phyloP scores from a whole-genome alignment of 2,888 invertebrate species.

The Acrocyrtus sp. region DNA sequence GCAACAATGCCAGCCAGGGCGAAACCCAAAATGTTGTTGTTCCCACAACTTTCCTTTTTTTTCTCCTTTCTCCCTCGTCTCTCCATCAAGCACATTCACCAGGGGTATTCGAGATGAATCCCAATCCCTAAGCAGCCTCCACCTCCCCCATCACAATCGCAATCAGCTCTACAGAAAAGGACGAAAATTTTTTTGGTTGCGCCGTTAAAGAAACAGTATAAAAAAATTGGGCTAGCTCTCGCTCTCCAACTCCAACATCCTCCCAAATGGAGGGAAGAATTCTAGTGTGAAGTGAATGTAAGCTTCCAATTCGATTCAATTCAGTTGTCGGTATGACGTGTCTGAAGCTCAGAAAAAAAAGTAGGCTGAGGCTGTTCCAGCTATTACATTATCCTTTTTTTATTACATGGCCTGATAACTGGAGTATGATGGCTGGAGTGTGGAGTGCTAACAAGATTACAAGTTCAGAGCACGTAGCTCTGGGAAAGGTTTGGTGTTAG shows the following conservation, averaged over 20 bases:
- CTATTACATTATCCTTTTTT: neutral
- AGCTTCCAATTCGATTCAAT: neutral
- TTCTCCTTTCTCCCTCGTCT: conserved; percentile 23
- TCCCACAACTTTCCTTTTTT: conserved; percentile 15
- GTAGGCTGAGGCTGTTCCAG: neutral
- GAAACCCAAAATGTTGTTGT: too few species aligned
- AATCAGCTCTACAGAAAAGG: conserved; percentile 2
- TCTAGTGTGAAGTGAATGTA: neutral
- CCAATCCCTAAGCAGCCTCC: conserved; percentile 42
- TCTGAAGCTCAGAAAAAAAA: neutral
- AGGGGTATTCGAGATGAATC: conserved; percentile 39
- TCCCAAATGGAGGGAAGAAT: neutral
- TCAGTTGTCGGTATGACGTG: too few species aligned
- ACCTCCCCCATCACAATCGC: conserved; percentile 19
- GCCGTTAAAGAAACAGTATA: neutral
- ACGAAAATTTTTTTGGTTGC: conserved; percentile 2
- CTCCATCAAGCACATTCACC: conserved; percentile 45
- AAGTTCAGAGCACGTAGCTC: conserved; percentile 51
- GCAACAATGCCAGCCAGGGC: too few species aligned
- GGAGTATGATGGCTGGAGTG: too few species aligned
- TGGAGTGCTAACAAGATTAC: conserved; percentile 48
- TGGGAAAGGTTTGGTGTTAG: conserved; percentile 46
- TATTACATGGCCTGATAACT: neutral
- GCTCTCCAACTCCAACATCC: too few species aligned
- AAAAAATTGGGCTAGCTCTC: neutral